Conservation (phyloP, 2,113 vertebrate genomes). For the Solea solea region DNA sequence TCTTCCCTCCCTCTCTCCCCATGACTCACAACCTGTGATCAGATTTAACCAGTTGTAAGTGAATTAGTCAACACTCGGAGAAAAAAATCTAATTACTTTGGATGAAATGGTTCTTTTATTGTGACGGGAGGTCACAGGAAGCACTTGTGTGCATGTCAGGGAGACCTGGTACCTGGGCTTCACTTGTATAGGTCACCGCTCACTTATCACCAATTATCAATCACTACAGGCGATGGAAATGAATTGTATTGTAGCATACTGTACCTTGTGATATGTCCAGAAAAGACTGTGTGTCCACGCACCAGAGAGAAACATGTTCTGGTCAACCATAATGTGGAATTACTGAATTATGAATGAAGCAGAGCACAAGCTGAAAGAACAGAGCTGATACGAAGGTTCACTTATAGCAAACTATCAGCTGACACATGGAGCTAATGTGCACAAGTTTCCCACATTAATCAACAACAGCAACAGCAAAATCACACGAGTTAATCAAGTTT, state of each 20-base stretch:
- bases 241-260: neutral
- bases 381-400: no score
- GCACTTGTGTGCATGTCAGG: slow-evolving; percentile 8
- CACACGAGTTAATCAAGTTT: no score
- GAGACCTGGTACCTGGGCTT: slow-evolving; percentile 46
- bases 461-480: no score
- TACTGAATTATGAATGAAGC: no score
- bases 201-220: neutral
- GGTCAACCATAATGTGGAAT: no score
- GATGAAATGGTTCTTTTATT: slow-evolving; percentile 51
- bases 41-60: slow-evolving; percentile 54
- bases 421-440: no score
- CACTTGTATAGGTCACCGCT: slow-evolving; percentile 1
- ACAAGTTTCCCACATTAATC: no score
- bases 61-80: slow-evolving; percentile 57
- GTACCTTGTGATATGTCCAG: no score
- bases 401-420: no score
- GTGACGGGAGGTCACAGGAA: slow-evolving; percentile 35
- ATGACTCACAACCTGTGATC: slow-evolving; percentile 50
- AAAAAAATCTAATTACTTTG: slow-evolving; percentile 48
- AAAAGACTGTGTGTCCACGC: no score
- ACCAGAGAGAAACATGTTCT: no score
- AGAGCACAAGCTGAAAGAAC: no score
- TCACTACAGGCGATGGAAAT: neutral
- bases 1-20: slow-evolving; percentile 29